Conservation (phyloP, 2,888 invertebrate species). For the Abrostola tripartita region DNA sequence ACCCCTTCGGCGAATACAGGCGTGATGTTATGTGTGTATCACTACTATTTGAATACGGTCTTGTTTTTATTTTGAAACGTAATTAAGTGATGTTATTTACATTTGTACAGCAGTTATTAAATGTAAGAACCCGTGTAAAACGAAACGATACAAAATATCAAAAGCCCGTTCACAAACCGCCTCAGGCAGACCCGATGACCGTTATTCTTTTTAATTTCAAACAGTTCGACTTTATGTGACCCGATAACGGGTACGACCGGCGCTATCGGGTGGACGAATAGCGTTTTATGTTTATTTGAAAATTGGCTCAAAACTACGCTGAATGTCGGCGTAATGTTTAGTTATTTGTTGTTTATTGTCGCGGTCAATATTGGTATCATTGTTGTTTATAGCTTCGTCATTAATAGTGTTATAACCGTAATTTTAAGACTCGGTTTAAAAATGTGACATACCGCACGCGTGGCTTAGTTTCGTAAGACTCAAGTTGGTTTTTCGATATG, state of each 20-base stretch:
- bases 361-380: neutral
- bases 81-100: no score
- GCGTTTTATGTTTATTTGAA: slow-evolving; percentile 75
- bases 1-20: no score
- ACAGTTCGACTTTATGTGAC: slow-evolving; percentile 72
- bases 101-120: slow-evolving; percentile 27
- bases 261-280: slow-evolving; percentile 65
- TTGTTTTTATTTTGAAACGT: no score
- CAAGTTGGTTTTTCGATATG: no score
- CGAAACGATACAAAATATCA: slow-evolving; percentile 47
- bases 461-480: no score
- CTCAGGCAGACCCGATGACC: slow-evolving; percentile 62
- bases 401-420: no score
- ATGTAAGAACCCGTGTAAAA: slow-evolving; percentile 17
- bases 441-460: no score
- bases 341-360: slow-evolving; percentile 9
- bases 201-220: slow-evolving; percentile 77
- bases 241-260: slow-evolving; percentile 53
- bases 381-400: no score
- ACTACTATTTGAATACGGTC: no score
- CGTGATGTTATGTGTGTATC: no score
- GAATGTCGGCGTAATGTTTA: slow-evolving; percentile 43
- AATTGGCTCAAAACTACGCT: slow-evolving; percentile 56
- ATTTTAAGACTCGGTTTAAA: no score
- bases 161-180: slow-evolving; percentile 36